phyloP scores from a whole-genome alignment of 1,140 invertebrate genomes.

The Microplitis demolitor region DNA sequence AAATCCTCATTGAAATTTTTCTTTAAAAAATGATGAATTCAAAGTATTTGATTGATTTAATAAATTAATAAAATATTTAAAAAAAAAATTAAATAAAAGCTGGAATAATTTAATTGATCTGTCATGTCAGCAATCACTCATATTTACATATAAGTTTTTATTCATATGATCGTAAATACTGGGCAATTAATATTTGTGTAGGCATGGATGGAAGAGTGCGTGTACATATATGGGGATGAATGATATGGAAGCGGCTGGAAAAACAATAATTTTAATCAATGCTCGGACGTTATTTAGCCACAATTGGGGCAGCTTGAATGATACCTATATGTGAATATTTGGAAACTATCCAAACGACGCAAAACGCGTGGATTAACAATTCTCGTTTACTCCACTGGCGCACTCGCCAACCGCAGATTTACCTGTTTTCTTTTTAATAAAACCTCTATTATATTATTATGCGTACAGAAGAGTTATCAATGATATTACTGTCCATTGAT shows the following conservation, averaged over 20 bases:
- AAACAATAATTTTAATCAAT: conserved; percentile 28
- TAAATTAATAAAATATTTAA: too few relatives aligned
- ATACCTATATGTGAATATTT: conserved; percentile 11
- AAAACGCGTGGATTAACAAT: conserved; percentile 13
- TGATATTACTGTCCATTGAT: background rate
- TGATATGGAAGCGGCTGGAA: background rate
- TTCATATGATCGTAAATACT: background rate
- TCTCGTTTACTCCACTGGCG: conserved; percentile 18
- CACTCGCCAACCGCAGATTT: conserved; percentile 16
- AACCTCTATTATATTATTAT: background rate
- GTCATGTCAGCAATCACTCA: background rate
- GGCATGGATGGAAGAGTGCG: background rate
- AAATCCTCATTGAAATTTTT: too few relatives aligned
- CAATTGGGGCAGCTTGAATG: background rate
- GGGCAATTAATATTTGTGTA: background rate
- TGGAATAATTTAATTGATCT: background rate
- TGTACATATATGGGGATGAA: background rate
- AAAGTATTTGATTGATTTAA: too few relatives aligned
- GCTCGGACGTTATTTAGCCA: conserved; percentile 20
- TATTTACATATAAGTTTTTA: conserved; percentile 6
- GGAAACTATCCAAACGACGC: conserved; percentile 26
- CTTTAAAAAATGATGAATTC: too few relatives aligned
- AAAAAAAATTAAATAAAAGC: background rate
- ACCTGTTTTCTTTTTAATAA: conserved; percentile 18
- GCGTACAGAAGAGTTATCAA: background rate